A percentile compares a stretch with the other conserved stretches of the same genome.
phyloP scores from a whole-genome alignment of 2,888 invertebrate genomes.

The Eugnorisma glareosa region DNA sequence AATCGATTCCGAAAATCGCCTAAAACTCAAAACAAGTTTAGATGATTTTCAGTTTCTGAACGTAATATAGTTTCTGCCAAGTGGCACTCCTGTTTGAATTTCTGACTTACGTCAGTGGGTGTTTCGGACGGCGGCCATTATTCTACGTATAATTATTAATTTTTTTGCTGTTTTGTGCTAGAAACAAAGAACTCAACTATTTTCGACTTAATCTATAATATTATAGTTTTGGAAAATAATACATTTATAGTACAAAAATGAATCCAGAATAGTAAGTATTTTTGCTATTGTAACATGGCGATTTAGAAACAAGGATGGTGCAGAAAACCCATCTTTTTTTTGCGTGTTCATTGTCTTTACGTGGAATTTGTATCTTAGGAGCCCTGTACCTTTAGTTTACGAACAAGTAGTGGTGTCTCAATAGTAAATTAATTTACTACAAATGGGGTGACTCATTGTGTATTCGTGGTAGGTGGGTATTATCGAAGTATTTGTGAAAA shows the following conservation, averaged over 20 bases:
- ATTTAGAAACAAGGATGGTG: slow-evolving; percentile 83
- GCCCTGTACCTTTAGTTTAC: slow-evolving; percentile 23
- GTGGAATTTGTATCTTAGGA: slow-evolving; percentile 60
- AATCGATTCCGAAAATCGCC: background rate
- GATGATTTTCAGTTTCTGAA: slow-evolving; percentile 73
- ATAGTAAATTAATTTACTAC: slow-evolving; percentile 60
- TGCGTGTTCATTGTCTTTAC: slow-evolving; percentile 83
- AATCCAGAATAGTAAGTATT: slow-evolving; percentile 96
- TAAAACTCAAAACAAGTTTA: slow-evolving; percentile 20
- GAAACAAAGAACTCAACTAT: slow-evolving; percentile 85
- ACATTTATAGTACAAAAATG: slow-evolving; percentile 91
- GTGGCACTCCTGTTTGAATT: slow-evolving; percentile 88
- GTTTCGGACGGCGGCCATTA: slow-evolving; percentile 90
- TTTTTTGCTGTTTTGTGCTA: slow-evolving; percentile 87
- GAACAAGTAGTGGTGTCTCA: slow-evolving; percentile 36
- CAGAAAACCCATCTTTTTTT: slow-evolving; percentile 81
- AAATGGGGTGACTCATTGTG: slow-evolving; percentile 85
- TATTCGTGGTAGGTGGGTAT: slow-evolving; percentile 81
- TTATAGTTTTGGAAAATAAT: slow-evolving; percentile 81
- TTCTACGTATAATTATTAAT: slow-evolving; percentile 88
- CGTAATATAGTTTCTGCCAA: slow-evolving; percentile 87
- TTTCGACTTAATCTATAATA: slow-evolving; percentile 78
- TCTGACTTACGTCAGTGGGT: slow-evolving; percentile 90
- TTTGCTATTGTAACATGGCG: slow-evolving; percentile 75
- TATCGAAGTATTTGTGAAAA: slow-evolving; percentile 82